A percentile compares a stretch with the other conserved stretches of the same genome.
These are phyloP conservation scores for Aphelinus certus DNA, from an alignment of 1,140 invertebrate species.

Conservation along the genomic window DNA sequence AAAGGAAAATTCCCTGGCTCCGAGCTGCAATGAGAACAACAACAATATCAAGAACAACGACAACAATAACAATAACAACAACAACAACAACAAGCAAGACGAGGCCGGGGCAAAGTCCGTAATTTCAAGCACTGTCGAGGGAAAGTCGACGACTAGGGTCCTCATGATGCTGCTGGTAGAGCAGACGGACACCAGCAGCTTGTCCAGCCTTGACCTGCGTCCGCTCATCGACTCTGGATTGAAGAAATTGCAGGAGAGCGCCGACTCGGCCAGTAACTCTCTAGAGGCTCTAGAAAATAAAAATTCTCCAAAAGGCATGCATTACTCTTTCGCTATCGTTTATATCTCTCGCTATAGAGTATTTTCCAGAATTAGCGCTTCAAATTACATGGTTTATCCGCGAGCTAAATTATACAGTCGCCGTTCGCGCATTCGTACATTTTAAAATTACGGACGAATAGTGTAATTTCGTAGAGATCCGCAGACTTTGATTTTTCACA, in stretches of 20 bases:
- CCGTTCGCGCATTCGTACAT: too few relatives aligned
- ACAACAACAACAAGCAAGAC: not conserved
- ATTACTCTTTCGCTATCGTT: too few relatives aligned
- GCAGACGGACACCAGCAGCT: conserved; percentile 39
- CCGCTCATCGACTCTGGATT: conserved; percentile 55
- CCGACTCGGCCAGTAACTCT: not conserved
- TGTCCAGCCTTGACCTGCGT: conserved; percentile 42
- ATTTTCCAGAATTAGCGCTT: too few relatives aligned
- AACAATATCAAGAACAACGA: conserved; percentile 2
- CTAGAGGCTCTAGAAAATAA: not conserved
- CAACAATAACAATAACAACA: not conserved
- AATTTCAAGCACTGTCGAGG: too few relatives aligned
- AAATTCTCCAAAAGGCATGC: too few relatives aligned
- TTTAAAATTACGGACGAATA: too few relatives aligned
- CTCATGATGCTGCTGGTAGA: conserved; percentile 56
- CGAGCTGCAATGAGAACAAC: not conserved
- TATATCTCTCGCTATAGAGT: too few relatives aligned
- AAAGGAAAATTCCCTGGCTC: not conserved
- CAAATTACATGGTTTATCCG: too few relatives aligned
- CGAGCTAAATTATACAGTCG: too few relatives aligned
- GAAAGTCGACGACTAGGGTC: conserved; percentile 26
- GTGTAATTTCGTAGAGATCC: too few relatives aligned
- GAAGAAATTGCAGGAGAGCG: conserved; percentile 50
- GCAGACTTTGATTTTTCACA: too few relatives aligned
- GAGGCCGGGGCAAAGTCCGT: not conserved